These are phyloP conservation scores for Caenorhabditis japonica DNA, from an alignment of 2,888 invertebrate species.

Conservation along the genomic window DNA sequence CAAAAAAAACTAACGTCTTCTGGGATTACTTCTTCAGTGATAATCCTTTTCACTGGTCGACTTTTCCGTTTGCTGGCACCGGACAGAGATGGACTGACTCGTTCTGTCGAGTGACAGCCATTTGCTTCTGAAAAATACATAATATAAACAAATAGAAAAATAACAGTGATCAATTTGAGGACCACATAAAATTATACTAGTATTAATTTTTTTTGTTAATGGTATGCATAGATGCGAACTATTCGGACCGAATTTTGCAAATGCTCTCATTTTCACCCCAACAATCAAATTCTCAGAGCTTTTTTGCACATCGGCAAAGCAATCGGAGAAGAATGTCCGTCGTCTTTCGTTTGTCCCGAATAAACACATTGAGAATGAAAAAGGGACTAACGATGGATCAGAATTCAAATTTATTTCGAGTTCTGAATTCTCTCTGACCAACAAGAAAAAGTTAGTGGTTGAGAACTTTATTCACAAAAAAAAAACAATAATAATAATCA, in stretches of 20 bases:
- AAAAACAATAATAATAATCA: too few relatives aligned
- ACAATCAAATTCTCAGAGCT: constrained; percentile 44
- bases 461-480: too few relatives aligned
- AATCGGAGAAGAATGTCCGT: constrained; percentile 27
- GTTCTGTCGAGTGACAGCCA: constrained; percentile 35
- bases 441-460: too few relatives aligned
- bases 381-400: constrained; percentile 8
- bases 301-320: constrained; percentile 28
- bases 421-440: too few relatives aligned
- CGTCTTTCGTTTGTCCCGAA: not conserved
- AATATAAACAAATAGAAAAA: constrained; percentile 4
- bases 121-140: constrained; percentile 33
- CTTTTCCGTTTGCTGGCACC: constrained; percentile 55
- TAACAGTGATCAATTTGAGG: not conserved
- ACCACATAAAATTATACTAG: too few relatives aligned
- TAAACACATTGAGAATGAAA: constrained; percentile 5
- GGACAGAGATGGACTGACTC: constrained; percentile 44
- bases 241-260: constrained; percentile 30
- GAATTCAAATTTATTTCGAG: not conserved
- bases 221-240: too few relatives aligned
- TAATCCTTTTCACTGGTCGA: constrained; percentile 54
- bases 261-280: constrained; percentile 44
- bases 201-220: constrained; percentile 32
- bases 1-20: constrained; percentile 23
- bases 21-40: constrained; percentile 47